A percentile compares a stretch with the other conserved stretches of the same genome.
phyloP scores from a whole-genome alignment of 2,113 vertebrate species.

The Mormyrus lacerda region DNA sequence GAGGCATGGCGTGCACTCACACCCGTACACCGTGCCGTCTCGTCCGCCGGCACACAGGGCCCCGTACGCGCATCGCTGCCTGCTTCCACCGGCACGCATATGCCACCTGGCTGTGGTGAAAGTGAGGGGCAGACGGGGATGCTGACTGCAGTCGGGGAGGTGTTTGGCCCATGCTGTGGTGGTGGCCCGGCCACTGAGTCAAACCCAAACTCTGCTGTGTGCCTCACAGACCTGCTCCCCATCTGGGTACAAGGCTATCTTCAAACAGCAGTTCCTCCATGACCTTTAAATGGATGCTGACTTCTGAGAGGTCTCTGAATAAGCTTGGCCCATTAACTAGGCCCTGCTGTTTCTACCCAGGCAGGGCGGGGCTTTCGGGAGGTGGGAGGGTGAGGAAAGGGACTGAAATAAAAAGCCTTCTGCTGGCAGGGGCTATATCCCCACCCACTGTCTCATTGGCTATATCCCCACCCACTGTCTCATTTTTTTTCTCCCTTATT shows the following conservation, averaged over 20 bases:
- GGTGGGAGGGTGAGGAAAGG: not conserved
- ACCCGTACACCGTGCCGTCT: not conserved
- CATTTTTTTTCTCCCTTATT: not conserved
- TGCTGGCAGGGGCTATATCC: not conserved
- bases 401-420: not conserved
- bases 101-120: not conserved
- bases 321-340: not conserved
- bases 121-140: not conserved
- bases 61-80: not conserved
- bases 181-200: not conserved
- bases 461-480: not conserved
- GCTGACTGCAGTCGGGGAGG: not conserved
- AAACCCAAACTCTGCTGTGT: slow-evolving; percentile 12
- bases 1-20: not conserved
- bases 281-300: slow-evolving; percentile 4
- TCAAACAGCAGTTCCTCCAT: slow-evolving; percentile 6
- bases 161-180: not conserved
- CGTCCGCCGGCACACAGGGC: not conserved
- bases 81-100: not conserved
- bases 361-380: not conserved
- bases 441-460: slow-evolving; percentile 6
- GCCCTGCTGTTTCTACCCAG: not conserved
- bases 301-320: not conserved
- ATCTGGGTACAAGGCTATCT: slow-evolving; percentile 10
- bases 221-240: not conserved